Evolutionary conservation across 2,888 invertebrate species (phyloP), one percentile per base, ranked within the genome.

Genomic region (Agrochola lota): DNA sequence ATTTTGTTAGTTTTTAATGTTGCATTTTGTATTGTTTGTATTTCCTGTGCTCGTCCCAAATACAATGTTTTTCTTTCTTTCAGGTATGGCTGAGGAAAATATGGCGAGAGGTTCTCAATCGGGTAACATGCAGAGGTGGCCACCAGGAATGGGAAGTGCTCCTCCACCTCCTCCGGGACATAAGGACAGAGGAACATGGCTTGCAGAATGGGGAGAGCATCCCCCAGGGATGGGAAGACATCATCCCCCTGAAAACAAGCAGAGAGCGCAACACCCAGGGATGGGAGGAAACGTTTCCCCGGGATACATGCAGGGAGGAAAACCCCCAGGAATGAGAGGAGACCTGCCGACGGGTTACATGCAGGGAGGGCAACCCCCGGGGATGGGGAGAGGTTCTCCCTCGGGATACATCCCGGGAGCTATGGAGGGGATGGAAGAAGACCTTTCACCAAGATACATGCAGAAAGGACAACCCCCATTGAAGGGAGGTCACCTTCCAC

Each of bases 211-310:
- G 52, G 26, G 0, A 57, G 20, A 26, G 0, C 17, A 6, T 11
- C 20, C 9, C 0, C 49, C 66, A 11, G 15, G n/a, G n/a, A 57
- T 49, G 55, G 46, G 30, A n/a, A 26, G 23, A 9, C 9, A 17
- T 0, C 35, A 9, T 6, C 9, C 46, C 7, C 55, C 26, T 3
- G 59, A 7, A 26, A 52, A 26, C 3, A 55, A 11, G 43, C 66
- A 30, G 0, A 40, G 9, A 17, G 4, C 15, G 2, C 6, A 43
- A 5, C 1, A 11, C 0, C n/a, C 23, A 20, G n/a, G 15, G 2
- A 30, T 55, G 30, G 26, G 30, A 8, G 30, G 26, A 62, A 15
- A 26, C 15, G 0, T 26, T 26, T 30, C 35, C 0, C 6, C 17
- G 1, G n/a, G n/a, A 30, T 23, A 52, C 15, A 52, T 15, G 68